A percentile compares a stretch with the other conserved stretches of the same genome.
Conservation (phyloP, 2,113 vertebrate species). For the Nycticryphes semicollaris region DNA sequence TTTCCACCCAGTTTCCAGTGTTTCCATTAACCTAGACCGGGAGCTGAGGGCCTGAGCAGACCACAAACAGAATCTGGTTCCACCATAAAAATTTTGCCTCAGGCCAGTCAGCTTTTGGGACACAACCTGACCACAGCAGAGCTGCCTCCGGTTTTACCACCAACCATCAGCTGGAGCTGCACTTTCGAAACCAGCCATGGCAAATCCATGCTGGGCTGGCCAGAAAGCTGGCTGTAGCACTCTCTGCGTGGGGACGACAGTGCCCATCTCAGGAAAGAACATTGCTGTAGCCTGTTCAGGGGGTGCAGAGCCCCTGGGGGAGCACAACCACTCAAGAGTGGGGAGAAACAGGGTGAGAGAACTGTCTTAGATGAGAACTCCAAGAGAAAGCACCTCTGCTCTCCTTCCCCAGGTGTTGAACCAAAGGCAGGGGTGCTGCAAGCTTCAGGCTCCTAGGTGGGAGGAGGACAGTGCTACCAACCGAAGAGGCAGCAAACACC, state of each 20-base stretch:
- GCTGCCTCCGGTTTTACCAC: neutral
- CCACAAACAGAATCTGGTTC: neutral
- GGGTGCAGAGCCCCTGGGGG: neutral
- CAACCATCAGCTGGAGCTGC: neutral
- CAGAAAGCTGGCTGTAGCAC: rapidly evolving
- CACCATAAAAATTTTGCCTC: neutral
- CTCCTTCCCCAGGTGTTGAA: rapidly evolving
- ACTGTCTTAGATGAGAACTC: neutral
- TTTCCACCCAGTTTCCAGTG: neutral
- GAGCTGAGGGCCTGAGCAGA: neutral
- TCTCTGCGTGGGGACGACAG: neutral
- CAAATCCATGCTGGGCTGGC: neutral
- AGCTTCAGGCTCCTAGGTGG: rapidly evolving
- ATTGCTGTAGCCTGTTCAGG: neutral
- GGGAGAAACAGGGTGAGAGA: neutral
- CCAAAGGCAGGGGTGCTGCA: neutral
- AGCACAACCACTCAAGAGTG: neutral
- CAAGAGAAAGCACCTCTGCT: neutral
- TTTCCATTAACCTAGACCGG: neutral
- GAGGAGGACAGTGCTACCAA: neutral
- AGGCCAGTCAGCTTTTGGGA: neutral
- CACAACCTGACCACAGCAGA: neutral
- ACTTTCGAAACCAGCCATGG: neutral
- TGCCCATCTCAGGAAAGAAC: neutral
- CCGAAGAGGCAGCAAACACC: neutral